phyloP scores from a whole-genome alignment of 1,140 invertebrate species.

The Pogonomyrmex californicus region DNA sequence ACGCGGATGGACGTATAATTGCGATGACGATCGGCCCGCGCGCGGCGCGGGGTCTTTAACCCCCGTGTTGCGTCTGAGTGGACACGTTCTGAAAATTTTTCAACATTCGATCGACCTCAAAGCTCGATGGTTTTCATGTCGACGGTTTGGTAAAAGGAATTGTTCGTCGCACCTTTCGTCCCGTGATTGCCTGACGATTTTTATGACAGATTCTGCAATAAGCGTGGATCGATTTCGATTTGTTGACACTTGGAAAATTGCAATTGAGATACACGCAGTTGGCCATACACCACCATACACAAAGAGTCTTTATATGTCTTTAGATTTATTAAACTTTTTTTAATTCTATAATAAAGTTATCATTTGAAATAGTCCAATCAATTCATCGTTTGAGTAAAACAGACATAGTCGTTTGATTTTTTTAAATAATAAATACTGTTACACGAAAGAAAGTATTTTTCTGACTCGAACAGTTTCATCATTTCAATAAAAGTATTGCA shows the following conservation, averaged over 20 bases:
- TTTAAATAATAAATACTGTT: too few species aligned
- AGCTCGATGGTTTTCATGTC: not conserved
- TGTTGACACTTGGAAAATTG: not conserved
- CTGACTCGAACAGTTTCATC: too few species aligned
- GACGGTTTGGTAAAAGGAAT: not conserved
- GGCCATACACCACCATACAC: too few species aligned
- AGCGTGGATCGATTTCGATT: not conserved
- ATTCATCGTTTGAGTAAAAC: too few species aligned
- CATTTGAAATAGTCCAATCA: too few species aligned
- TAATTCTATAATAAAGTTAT: too few species aligned
- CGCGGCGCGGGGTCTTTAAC: constrained; percentile 21
- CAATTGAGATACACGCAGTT: not conserved
- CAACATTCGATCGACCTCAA: too few species aligned
- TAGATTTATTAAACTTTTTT: too few species aligned
- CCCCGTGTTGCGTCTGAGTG: not conserved
- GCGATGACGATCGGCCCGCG: not conserved
- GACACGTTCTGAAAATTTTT: not conserved
- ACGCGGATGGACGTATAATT: constrained; percentile 46
- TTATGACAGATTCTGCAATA: not conserved
- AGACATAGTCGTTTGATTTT: too few species aligned
- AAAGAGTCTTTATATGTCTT: too few species aligned
- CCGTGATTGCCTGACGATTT: not conserved
- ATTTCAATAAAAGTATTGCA: too few species aligned
- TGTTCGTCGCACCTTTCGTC: not conserved
- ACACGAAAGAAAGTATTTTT: too few species aligned